Evolutionary conservation across 2,797 vertebrate genomes (phyloP), one percentile per base, ranked within the genome.

Genomic region (Lutjanus argentimaculatus): DNA sequence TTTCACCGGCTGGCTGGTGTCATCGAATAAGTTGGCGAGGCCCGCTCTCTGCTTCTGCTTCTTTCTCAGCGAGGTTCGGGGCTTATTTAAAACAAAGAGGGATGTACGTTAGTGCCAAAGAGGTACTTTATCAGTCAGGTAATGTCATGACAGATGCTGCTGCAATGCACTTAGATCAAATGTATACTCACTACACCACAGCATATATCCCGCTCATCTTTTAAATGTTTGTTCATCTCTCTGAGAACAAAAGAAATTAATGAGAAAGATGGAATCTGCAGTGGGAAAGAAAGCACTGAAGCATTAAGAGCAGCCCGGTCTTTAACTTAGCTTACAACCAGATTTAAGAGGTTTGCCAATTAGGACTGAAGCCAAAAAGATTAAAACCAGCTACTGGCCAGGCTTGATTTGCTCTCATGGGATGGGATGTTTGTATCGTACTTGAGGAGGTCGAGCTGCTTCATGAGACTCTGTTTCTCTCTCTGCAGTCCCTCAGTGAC

Each of bases 221-320:
- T 96, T 71, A 99, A 94, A 82, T 97, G 95, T 82, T 98, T 98
- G 93, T 99, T 99, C 94, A 97, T 98, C 94, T 99, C 98, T 92
- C 98, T 99, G 91, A 1, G 30, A 12, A 64, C 46, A 74, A 64
- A 16, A n/a, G 36, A 69, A 80, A 73, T 16, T 2, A 83, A 76
- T 30, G 49, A 83, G 6, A 71, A 48, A 49, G n/a, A 64, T 0
- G 55, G 16, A 30, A 67, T 56, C 0, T 64, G 11, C 22, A 16
- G 17, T 52, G n/a, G 13, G 30, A 57, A 48, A 53, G 43, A n/a
- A 72, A 16, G 36, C 8, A 51, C 6, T 58, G 21, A 45, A 22
- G 40, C n/a, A 14, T 8, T 2, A 53, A 42, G 46, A 8, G 21
- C 9, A 22, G 7, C 17, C 5, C 2, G 9, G 10, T 48, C 22